Percentiles rank a stretch among this genome's conserved stretches.
These are phyloP conservation scores for Chironex yamaguchii DNA, from an alignment of 30 jellyfish, hydroid and myxozoan genomes.

Conservation along the genomic window DNA sequence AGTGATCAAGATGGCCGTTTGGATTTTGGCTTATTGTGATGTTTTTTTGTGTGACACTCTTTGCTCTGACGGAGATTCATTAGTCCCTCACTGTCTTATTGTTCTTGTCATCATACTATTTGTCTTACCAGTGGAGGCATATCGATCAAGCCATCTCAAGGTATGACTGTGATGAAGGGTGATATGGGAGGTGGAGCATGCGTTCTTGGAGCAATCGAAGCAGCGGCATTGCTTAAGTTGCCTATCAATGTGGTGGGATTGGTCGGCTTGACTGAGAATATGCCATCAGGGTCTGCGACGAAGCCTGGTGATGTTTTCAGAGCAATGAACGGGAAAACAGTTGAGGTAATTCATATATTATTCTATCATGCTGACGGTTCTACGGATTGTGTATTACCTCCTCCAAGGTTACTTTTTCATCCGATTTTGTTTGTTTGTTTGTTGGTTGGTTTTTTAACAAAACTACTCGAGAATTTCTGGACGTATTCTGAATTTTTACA, in stretches of 20 bases:
- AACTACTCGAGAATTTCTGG: too few relatives aligned
- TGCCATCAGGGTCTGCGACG: slow-evolving; percentile 98
- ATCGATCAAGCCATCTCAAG: slow-evolving; percentile 91
- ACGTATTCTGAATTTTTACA: too few relatives aligned
- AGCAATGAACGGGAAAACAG: slow-evolving; percentile 98
- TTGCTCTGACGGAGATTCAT: not conserved
- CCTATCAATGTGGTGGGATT: slow-evolving; percentile 84
- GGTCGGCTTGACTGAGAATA: slow-evolving; percentile 95
- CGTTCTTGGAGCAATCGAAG: slow-evolving; percentile 88
- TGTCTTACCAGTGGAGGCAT: slow-evolving; percentile 90
- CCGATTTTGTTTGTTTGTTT: not conserved
- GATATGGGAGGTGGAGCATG: slow-evolving; percentile 99
- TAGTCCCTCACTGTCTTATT: too few relatives aligned
- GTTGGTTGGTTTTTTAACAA: too few relatives aligned
- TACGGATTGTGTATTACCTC: too few relatives aligned
- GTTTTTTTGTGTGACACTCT: not conserved
- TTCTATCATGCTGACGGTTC: not conserved
- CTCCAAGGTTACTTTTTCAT: not conserved
- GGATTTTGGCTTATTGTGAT: not conserved
- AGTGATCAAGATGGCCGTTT: not conserved
- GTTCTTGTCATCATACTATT: not conserved
- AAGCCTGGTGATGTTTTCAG: slow-evolving; percentile 99
- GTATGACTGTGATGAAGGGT: slow-evolving; percentile 96
- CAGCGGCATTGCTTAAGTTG: slow-evolving; percentile 79
- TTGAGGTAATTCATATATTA: slow-evolving; percentile 75